Conservation (phyloP, 2,888 invertebrate species). For the Timandra comae region DNA sequence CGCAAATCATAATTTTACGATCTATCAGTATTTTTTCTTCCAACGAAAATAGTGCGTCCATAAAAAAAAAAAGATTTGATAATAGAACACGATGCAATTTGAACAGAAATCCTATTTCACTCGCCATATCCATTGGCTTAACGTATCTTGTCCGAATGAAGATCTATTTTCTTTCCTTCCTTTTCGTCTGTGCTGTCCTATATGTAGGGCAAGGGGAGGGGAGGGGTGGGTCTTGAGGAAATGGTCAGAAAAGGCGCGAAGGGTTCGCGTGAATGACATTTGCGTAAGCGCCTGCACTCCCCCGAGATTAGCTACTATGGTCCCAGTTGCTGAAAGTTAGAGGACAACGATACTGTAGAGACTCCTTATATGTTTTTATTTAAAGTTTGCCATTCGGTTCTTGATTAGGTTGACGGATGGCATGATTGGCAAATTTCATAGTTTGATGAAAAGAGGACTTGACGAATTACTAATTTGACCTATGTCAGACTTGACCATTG, state of each 20-base stretch:
- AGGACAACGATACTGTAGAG: constrained; percentile 23
- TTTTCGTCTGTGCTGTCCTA: constrained; percentile 21
- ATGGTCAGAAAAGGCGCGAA: constrained; percentile 39
- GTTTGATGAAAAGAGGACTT: too few relatives aligned
- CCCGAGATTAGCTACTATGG: constrained; percentile 56
- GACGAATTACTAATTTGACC: too few relatives aligned
- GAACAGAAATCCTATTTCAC: constrained; percentile 42
- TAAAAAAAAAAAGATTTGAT: constrained; percentile 45
- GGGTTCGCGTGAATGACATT: constrained; percentile 63
- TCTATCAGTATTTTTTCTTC: too few relatives aligned
- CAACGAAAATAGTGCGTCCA: too few relatives aligned
- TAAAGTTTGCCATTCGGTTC: background rate
- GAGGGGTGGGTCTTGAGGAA: constrained; percentile 27
- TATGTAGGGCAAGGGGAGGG: too few relatives aligned
- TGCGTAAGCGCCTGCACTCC: constrained; percentile 57
- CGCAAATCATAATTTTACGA: too few relatives aligned
- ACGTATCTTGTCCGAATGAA: constrained; percentile 23
- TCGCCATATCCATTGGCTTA: constrained; percentile 39
- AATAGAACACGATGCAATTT: constrained; percentile 53
- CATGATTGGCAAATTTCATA: background rate
- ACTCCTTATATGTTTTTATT: background rate
- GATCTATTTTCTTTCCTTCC: constrained; percentile 21
- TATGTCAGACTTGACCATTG: too few relatives aligned
- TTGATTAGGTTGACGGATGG: background rate
- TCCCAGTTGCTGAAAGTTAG: constrained; percentile 32